Conservation (phyloP, 2,797 vertebrate genomes). For the Borostomias antarcticus region DNA sequence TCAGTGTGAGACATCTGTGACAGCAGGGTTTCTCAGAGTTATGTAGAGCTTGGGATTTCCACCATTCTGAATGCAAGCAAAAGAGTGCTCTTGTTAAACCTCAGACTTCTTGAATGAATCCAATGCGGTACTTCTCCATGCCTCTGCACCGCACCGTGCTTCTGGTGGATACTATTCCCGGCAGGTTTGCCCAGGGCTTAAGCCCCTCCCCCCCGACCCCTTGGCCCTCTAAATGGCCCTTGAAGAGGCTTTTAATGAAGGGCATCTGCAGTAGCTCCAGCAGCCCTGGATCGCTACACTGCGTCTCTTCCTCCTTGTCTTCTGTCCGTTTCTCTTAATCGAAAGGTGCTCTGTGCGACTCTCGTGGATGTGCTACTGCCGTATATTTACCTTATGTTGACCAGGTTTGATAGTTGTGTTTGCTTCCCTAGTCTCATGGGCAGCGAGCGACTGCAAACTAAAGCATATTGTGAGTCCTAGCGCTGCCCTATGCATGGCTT, state of each 20-base stretch:
- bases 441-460: conserved; percentile 45
- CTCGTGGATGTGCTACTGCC: conserved; percentile 43
- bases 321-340: conserved; percentile 18
- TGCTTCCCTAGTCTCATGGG: conserved; percentile 49
- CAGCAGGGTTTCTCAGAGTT: background rate
- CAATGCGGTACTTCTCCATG: conserved; percentile 15
- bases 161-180: conserved; percentile 9
- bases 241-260: background rate
- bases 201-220: background rate
- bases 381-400: conserved; percentile 43
- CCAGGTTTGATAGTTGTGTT: conserved; percentile 52
- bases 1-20: background rate
- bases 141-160: conserved; percentile 29
- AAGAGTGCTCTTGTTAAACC: conserved; percentile 19
- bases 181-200: conserved; percentile 8
- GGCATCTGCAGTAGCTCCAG: conserved; percentile 27
- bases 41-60: background rate
- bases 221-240: background rate
- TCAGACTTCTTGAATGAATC: conserved; percentile 30
- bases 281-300: conserved; percentile 37
- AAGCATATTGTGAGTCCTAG: conserved; percentile 43
- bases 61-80: background rate
- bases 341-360: conserved; percentile 41
- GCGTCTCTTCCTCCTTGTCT: background rate
- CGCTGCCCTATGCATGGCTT: conserved; percentile 64